Evolutionary conservation across 2,113 vertebrate genomes (phyloP).

Genomic region (Leuciscus idus): DNA sequence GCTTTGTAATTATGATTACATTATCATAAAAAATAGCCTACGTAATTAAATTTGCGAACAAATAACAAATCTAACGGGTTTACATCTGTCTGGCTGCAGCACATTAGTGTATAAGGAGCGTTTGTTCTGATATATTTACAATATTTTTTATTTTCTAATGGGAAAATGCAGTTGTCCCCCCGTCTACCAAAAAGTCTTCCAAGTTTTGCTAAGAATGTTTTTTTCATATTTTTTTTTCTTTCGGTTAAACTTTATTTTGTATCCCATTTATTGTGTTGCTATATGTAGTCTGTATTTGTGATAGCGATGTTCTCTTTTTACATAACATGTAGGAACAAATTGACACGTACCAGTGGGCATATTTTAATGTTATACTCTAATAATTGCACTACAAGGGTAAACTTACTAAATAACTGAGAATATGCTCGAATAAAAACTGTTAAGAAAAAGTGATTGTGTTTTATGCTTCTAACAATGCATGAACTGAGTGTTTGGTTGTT

Average conservation of each 20-base stretch:
- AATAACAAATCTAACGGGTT: not conserved
- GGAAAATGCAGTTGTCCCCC: not conserved
- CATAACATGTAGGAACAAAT: not conserved
- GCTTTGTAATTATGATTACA: not conserved
- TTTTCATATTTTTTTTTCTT: not conserved
- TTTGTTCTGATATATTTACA: not conserved
- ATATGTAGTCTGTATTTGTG: not conserved
- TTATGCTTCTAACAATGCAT: not conserved
- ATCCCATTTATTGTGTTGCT: not conserved
- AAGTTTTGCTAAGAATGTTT: not conserved
- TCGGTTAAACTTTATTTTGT: not conserved
- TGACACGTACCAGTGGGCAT: not conserved
- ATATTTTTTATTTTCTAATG: not conserved
- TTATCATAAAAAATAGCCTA: too few species aligned
- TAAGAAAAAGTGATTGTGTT: not conserved
- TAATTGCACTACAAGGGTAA: not conserved
- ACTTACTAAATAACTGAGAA: not conserved
- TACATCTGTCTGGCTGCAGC: not conserved
- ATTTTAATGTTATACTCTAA: not conserved
- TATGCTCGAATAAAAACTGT: not conserved
- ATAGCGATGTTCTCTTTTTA: not conserved
- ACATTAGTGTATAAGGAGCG: not conserved
- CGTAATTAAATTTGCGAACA: not conserved
- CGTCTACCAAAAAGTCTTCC: not conserved
- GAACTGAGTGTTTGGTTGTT: not conserved